These are phyloP conservation scores for Drosophila obscura DNA, from an alignment of 1,140 invertebrate genomes.

Conservation along the genomic window DNA sequence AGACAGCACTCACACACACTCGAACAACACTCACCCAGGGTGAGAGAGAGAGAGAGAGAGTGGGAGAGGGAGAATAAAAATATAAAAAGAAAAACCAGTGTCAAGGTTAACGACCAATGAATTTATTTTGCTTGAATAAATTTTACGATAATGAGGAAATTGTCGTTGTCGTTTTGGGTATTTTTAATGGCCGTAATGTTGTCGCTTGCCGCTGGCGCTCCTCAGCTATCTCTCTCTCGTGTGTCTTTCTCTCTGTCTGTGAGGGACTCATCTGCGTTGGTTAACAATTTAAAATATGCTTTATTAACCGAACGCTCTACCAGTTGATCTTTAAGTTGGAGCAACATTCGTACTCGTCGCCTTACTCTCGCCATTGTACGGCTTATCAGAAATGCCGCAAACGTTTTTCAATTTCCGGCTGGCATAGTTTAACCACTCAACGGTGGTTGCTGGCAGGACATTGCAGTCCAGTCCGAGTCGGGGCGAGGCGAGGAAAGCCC, in stretches of 20 bases:
- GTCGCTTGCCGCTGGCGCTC: constrained; percentile 31
- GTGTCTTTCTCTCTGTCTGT: neutral
- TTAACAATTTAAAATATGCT: constrained; percentile 13
- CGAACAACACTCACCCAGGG: constrained; percentile 4
- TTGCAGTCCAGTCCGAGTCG: constrained; percentile 9
- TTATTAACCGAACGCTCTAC: constrained; percentile 32
- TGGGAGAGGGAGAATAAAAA: constrained; percentile 6
- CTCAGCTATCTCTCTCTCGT: constrained; percentile 18
- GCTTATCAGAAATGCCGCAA: constrained; percentile 78
- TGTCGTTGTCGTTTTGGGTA: constrained; percentile 84
- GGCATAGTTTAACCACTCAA: constrained; percentile 69
- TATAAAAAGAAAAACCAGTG: constrained; percentile 83
- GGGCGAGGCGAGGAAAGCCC: neutral
- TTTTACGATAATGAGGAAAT: constrained; percentile 84
- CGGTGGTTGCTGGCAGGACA: constrained; percentile 19
- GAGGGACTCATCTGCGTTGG: neutral
- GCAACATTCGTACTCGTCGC: constrained; percentile 7
- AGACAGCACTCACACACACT: constrained; percentile 25
- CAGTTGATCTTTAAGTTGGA: constrained; percentile 50
- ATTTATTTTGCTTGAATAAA: constrained; percentile 84
- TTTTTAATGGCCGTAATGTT: constrained; percentile 83
- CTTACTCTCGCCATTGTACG: constrained; percentile 9
- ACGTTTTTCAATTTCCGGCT: constrained; percentile 80
- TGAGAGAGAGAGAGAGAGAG: constrained; percentile 7
- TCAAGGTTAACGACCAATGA: constrained; percentile 84